These are phyloP conservation scores for Alectura lathami DNA, from an alignment of 2,113 vertebrate species.

Conservation along the genomic window DNA sequence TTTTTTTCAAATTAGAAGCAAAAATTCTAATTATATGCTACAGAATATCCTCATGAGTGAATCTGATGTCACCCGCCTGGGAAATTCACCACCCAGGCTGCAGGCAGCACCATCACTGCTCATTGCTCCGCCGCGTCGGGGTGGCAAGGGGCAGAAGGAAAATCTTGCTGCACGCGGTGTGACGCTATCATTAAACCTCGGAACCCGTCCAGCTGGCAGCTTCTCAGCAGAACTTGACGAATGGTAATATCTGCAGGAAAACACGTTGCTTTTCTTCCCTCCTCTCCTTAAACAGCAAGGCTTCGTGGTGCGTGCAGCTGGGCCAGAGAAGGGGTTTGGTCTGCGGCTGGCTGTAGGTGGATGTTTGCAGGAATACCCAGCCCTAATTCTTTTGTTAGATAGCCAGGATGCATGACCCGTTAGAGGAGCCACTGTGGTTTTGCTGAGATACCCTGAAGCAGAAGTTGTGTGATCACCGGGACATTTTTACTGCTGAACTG, in stretches of 20 bases:
- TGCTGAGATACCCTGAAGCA: neutral
- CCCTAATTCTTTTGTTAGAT: accelerated
- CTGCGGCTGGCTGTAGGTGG: neutral
- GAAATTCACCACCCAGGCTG: conserved; percentile 45
- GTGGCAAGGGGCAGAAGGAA: neutral
- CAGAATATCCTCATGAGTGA: neutral
- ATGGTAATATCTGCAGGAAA: neutral
- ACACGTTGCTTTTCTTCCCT: neutral
- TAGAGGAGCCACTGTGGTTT: neutral
- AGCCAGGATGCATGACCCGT: accelerated
- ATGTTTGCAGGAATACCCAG: neutral
- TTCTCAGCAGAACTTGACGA: neutral
- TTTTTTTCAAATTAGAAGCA: neutral
- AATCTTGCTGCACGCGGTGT: neutral
- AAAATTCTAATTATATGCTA: neutral
- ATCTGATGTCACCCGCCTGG: neutral
- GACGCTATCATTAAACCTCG: neutral
- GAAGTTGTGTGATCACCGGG: neutral
- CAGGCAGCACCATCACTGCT: neutral
- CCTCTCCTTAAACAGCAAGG: neutral
- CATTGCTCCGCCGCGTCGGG: neutral
- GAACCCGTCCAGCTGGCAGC: neutral
- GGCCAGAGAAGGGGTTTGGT: neutral
- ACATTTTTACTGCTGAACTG: neutral
- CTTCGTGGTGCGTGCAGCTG: accelerated